Percentiles rank a stretch among this genome's conserved stretches.
phyloP scores from a whole-genome alignment of 2,113 vertebrate species.

The Sisor rabdophorus region DNA sequence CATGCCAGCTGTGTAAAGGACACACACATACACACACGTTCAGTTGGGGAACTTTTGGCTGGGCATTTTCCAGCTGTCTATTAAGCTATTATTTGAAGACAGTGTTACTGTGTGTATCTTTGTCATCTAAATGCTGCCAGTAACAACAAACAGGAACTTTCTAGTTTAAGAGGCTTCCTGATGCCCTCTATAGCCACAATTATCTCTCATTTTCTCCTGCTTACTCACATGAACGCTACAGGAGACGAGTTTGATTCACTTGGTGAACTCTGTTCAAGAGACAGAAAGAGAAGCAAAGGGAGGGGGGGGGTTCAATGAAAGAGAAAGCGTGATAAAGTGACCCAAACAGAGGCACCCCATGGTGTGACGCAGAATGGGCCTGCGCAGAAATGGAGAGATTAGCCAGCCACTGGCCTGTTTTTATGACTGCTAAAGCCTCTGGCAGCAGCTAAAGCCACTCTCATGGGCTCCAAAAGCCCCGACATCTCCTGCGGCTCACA shows the following conservation, averaged over 20 bases:
- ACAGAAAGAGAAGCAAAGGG: constrained; percentile 33
- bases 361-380: constrained; percentile 36
- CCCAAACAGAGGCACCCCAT: constrained; percentile 34
- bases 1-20: constrained; percentile 51
- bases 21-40: constrained; percentile 44
- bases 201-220: background rate
- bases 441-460: constrained; percentile 47
- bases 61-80: constrained; percentile 53
- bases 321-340: constrained; percentile 28
- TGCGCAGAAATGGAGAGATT: constrained; percentile 48
- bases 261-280: constrained; percentile 54
- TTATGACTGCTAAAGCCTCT: constrained; percentile 48
- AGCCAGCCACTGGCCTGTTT: constrained; percentile 43
- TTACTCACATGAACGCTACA: constrained; percentile 44
- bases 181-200: constrained; percentile 30
- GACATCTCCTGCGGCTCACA: constrained; percentile 35
- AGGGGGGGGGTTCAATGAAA: constrained; percentile 19
- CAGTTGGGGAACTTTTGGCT: constrained; percentile 46
- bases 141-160: constrained; percentile 32
- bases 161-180: constrained; percentile 49
- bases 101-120: constrained; percentile 38
- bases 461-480: constrained; percentile 34
- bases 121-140: constrained; percentile 47
- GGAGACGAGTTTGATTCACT: constrained; percentile 59
- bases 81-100: constrained; percentile 48